Conservation (phyloP, 2,888 invertebrate genomes). For the Athalia circularis region DNA sequence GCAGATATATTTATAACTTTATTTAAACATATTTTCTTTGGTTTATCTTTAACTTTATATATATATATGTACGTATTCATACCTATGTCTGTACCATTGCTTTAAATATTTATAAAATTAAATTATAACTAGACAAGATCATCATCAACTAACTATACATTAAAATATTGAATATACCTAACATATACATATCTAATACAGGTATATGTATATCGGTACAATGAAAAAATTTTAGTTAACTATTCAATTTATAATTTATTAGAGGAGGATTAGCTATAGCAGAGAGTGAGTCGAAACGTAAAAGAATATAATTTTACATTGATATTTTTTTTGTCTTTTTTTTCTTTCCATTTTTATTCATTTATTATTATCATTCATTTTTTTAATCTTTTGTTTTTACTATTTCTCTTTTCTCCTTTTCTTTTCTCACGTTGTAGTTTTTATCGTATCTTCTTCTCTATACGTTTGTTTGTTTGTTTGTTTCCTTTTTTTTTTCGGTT, state of each 20-base stretch:
- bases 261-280: conserved; percentile 49
- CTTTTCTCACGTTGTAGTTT: neutral
- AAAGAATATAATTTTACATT: conserved; percentile 67
- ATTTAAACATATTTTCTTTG: too few species aligned
- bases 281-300: conserved; percentile 61
- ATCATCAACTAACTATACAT: neutral
- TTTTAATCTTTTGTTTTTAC: conserved; percentile 51
- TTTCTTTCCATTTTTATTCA: conserved; percentile 16
- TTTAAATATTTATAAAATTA: neutral
- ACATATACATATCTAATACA: conserved; percentile 5
- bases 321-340: conserved; percentile 43
- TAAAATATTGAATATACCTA: conserved; percentile 26
- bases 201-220: neutral
- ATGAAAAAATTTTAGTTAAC: conserved; percentile 7
- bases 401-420: conserved; percentile 38
- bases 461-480: too few species aligned
- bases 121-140: neutral
- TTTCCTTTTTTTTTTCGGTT: too few species aligned
- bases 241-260: neutral
- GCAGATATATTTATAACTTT: too few species aligned
- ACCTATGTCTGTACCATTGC: too few species aligned
- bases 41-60: too few species aligned
- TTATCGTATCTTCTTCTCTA: too few species aligned
- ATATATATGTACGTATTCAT: too few species aligned
- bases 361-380: conserved; percentile 19